Conservation (phyloP, 2,113 vertebrate species). For the Lepidiolamprologus cunningtoni region DNA sequence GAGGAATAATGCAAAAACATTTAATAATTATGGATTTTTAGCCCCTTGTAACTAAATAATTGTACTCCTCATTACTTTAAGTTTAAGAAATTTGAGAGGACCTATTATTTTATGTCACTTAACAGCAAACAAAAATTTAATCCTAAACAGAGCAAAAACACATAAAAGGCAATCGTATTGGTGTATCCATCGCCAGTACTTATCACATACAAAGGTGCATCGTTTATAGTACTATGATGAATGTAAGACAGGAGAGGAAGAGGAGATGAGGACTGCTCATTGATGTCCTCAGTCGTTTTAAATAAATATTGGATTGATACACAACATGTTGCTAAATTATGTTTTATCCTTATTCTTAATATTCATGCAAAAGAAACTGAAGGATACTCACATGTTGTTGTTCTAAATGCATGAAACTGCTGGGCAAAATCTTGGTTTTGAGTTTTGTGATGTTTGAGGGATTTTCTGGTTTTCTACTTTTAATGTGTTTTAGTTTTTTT, state of each 20-base stretch:
- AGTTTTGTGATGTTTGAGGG: neutral
- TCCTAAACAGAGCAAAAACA: neutral
- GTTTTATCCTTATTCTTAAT: neutral
- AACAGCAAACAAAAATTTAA: neutral
- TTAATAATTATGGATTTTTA: neutral
- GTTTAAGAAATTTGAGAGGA: neutral
- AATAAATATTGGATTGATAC: neutral
- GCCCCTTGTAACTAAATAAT: neutral
- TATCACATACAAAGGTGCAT: neutral
- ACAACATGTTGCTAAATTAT: neutral
- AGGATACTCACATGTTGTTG: neutral
- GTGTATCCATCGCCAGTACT: neutral
- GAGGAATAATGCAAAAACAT: neutral
- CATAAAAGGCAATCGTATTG: neutral
- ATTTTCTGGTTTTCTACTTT: neutral
- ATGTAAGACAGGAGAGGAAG: neutral
- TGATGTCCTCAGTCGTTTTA: neutral
- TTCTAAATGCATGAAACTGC: neutral
- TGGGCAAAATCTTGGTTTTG: neutral
- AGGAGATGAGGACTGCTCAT: neutral
- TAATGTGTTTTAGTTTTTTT: rapidly evolving
- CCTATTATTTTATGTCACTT: neutral
- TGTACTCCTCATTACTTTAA: neutral
- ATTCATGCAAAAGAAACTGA: neutral
- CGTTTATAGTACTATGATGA: neutral